phyloP scores from a whole-genome alignment of 2,113 vertebrate genomes.

The Noctilio leporinus region DNA sequence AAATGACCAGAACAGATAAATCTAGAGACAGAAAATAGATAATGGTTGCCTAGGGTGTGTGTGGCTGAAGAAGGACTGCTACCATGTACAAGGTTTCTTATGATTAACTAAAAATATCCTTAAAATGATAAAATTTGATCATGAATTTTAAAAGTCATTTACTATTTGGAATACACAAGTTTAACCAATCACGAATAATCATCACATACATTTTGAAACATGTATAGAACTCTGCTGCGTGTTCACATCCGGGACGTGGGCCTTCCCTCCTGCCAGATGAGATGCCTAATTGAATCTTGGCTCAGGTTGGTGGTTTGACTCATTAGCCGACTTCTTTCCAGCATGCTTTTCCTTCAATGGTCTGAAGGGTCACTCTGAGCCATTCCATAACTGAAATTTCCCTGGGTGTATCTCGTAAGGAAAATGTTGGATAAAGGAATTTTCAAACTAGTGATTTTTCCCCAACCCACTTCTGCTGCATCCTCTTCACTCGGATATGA shows the following conservation, averaged over 20 bases:
- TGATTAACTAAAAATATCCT: too few species aligned
- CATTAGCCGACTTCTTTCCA: not conserved
- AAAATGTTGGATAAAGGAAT: not conserved
- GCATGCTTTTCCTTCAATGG: not conserved
- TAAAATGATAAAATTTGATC: not conserved
- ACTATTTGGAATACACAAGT: not conserved
- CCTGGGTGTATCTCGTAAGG: not conserved
- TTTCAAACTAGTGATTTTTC: not conserved
- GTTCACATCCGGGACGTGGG: not conserved
- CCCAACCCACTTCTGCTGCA: not conserved
- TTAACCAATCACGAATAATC: not conserved
- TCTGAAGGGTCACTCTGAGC: not conserved
- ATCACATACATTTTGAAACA: not conserved
- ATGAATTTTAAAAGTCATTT: not conserved
- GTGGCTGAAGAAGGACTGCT: not conserved
- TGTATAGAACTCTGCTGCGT: not conserved
- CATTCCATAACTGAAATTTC: not conserved
- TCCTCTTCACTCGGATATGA: not conserved
- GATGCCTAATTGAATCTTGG: not conserved
- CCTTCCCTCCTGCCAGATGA: not conserved
- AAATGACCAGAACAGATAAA: not conserved
- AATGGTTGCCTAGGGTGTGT: not conserved
- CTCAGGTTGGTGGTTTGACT: not conserved
- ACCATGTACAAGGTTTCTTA: not conserved
- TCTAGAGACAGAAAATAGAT: not conserved